Evolutionary conservation across 2,113 vertebrate genomes (phyloP).

Genomic region (Marmota monax): DNA sequence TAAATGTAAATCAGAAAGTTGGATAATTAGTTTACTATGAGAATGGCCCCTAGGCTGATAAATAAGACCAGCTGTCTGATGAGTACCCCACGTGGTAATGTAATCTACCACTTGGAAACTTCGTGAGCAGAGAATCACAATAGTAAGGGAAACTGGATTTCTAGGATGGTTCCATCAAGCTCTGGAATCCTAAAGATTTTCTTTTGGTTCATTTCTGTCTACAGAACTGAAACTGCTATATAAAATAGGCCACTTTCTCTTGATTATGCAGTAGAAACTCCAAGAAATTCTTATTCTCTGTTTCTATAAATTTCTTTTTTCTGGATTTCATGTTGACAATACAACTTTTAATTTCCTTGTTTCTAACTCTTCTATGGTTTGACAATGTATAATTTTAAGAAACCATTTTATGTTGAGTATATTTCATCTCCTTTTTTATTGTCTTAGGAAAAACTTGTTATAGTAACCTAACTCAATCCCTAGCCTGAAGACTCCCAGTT

Average conservation of each 20-base stretch:
- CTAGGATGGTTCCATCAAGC: conserved; percentile 39
- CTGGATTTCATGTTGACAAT: conserved; percentile 38
- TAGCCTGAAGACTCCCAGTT: conserved; percentile 4
- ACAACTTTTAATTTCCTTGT: conserved; percentile 52
- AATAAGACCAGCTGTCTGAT: conserved; percentile 56
- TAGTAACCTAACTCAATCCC: background rate
- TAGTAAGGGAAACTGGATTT: conserved; percentile 44
- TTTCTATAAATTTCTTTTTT: conserved; percentile 38
- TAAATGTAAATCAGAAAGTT: conserved; percentile 75
- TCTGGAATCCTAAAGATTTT: conserved; percentile 18
- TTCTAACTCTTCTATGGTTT: conserved; percentile 49
- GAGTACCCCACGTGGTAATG: conserved; percentile 44
- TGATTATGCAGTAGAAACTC: conserved; percentile 38
- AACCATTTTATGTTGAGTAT: conserved; percentile 40
- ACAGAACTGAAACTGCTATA: conserved; percentile 29
- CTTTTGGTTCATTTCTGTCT: conserved; percentile 26
- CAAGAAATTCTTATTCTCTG: background rate
- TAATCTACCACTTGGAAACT: conserved; percentile 38
- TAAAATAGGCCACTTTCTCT: conserved; percentile 26
- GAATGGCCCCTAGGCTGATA: conserved; percentile 59
- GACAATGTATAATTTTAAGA: conserved; percentile 64
- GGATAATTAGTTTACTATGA: conserved; percentile 70
- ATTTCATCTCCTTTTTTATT: conserved; percentile 36
- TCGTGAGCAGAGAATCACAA: conserved; percentile 40
- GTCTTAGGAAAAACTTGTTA: conserved; percentile 24